Conservation (phyloP, 2,888 invertebrate genomes). For the Reticulitermes lucifugus region DNA sequence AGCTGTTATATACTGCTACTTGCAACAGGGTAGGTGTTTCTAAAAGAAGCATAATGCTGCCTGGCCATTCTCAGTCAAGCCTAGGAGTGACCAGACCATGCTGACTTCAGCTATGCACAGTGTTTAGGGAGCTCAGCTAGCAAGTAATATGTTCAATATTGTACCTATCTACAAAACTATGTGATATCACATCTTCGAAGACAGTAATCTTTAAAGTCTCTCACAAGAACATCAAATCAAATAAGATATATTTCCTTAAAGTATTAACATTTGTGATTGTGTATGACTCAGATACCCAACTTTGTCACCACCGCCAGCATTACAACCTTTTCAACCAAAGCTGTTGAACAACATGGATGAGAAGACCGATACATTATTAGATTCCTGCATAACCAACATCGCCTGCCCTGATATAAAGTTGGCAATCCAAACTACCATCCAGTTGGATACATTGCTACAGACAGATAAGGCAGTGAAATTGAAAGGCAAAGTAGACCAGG, state of each 20-base stretch:
- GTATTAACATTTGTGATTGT: not conserved
- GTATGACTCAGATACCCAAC: conserved; percentile 42
- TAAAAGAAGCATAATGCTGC: no score
- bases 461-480: conserved; percentile 67
- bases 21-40: no score
- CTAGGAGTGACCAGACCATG: no score
- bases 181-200: no score
- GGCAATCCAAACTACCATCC: conserved; percentile 75
- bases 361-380: conserved; percentile 58
- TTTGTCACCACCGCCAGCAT: conserved; percentile 41
- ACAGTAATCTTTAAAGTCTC: no score
- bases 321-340: conserved; percentile 32
- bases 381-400: conserved; percentile 71
- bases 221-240: no score
- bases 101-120: no score
- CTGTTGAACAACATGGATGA: conserved; percentile 16
- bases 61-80: no score
- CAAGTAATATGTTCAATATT: no score
- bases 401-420: conserved; percentile 72
- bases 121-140: no score
- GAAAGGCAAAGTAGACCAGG: conserved; percentile 73
- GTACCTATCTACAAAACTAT: no score
- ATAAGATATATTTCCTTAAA: not conserved
- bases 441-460: conserved; percentile 75
- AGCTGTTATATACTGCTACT: no score